Conservation (phyloP, 2,113 vertebrate genomes). For the Poicephalus meyeri region DNA sequence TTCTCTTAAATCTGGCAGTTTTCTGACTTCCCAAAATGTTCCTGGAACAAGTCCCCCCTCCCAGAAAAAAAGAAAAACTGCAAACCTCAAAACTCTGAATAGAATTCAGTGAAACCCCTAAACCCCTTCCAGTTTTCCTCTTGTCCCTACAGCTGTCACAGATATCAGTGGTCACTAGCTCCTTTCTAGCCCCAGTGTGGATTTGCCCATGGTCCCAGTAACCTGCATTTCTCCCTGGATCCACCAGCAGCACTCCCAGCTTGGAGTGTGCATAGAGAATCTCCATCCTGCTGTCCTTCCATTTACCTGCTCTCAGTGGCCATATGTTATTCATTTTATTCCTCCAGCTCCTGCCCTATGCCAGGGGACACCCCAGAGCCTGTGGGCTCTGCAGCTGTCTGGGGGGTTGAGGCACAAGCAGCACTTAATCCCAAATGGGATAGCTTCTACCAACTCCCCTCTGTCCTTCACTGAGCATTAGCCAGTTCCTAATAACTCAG, state of each 20-base stretch:
- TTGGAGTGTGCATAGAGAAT: background rate
- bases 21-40: background rate
- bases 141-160: background rate
- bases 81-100: background rate
- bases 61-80: too few species aligned
- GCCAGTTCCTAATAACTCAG: background rate
- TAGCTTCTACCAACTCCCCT: background rate
- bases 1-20: background rate
- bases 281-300: background rate
- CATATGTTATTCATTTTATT: background rate
- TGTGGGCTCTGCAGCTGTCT: background rate
- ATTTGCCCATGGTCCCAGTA: background rate
- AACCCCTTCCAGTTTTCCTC: background rate
- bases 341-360: background rate
- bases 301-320: background rate
- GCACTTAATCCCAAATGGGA: background rate
- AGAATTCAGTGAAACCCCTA: background rate
- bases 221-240: background rate
- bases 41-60: background rate
- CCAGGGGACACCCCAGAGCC: background rate
- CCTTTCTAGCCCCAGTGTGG: background rate
- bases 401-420: background rate
- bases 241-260: background rate
- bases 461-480: background rate
- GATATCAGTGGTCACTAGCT: background rate